These are phyloP conservation scores for Prionailurus viverrinus DNA, from an alignment of 2,113 vertebrate species.

Conservation along the genomic window DNA sequence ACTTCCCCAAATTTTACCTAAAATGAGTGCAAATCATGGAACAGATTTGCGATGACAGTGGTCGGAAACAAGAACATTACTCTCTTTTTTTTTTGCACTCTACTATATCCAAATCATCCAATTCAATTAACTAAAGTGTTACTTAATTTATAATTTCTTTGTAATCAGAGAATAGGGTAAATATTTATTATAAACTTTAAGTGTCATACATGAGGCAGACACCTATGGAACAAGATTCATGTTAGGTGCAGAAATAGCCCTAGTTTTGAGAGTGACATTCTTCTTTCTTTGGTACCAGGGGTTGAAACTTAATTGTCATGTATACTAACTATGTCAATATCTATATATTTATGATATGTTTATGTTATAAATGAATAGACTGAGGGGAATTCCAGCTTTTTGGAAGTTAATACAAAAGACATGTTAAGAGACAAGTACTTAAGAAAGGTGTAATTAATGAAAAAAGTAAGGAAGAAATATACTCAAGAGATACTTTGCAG, in stretches of 20 bases:
- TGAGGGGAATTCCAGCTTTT: neutral
- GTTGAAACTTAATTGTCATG: neutral
- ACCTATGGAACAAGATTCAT: neutral
- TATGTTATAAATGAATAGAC: neutral
- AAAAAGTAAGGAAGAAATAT: neutral
- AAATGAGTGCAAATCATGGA: neutral
- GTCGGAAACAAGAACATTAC: neutral
- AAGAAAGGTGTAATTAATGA: neutral
- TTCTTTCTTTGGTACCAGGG: neutral
- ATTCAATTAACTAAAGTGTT: neutral
- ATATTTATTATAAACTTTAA: neutral
- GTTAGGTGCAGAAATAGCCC: neutral
- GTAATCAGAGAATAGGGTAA: neutral
- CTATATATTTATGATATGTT: neutral
- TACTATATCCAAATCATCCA: neutral
- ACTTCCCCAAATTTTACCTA: neutral
- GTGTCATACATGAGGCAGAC: neutral
- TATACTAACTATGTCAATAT: neutral
- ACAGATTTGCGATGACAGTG: neutral
- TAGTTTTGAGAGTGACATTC: neutral
- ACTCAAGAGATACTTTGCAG: neutral
- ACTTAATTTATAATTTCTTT: neutral
- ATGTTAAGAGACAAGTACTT: neutral
- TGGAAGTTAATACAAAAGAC: neutral
- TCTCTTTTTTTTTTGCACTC: neutral